phyloP scores from a whole-genome alignment of 2,797 vertebrate species.

The Hypotaenidia okinawae region DNA sequence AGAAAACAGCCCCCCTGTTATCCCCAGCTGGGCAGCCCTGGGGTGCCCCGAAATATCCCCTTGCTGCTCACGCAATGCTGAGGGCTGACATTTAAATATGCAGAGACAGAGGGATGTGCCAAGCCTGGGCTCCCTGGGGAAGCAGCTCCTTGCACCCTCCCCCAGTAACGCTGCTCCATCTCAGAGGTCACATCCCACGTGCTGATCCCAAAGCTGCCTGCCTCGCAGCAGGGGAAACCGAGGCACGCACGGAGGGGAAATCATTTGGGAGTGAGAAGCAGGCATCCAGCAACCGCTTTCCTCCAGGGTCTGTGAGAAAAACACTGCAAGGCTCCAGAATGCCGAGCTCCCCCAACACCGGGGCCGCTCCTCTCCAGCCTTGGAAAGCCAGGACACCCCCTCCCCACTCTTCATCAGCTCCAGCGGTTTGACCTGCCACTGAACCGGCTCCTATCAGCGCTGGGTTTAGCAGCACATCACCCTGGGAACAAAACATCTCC shows the following conservation, averaged over 20 bases:
- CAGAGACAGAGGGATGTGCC: background rate
- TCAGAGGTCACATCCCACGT: background rate
- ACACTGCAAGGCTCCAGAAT: background rate
- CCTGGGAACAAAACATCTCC: background rate
- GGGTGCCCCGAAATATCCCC: rapidly evolving
- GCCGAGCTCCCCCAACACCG: rapidly evolving
- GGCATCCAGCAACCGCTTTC: too few species aligned
- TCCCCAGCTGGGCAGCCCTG: background rate
- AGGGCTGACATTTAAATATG: background rate
- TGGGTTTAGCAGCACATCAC: background rate
- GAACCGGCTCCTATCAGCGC: background rate
- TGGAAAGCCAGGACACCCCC: background rate
- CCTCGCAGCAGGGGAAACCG: too few species aligned
- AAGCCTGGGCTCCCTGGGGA: background rate
- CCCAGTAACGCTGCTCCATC: rapidly evolving
- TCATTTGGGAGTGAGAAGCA: rapidly evolving
- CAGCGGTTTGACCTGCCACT: background rate
- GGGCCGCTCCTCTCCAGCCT: background rate
- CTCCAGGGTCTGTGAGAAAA: background rate
- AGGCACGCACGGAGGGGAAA: background rate
- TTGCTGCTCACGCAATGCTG: background rate
- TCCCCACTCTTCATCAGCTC: background rate
- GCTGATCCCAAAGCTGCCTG: background rate
- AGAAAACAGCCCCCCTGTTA: background rate
- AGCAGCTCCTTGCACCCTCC: background rate